Conservation (phyloP, 2,113 vertebrate species). For the Trematomus loennbergii region DNA sequence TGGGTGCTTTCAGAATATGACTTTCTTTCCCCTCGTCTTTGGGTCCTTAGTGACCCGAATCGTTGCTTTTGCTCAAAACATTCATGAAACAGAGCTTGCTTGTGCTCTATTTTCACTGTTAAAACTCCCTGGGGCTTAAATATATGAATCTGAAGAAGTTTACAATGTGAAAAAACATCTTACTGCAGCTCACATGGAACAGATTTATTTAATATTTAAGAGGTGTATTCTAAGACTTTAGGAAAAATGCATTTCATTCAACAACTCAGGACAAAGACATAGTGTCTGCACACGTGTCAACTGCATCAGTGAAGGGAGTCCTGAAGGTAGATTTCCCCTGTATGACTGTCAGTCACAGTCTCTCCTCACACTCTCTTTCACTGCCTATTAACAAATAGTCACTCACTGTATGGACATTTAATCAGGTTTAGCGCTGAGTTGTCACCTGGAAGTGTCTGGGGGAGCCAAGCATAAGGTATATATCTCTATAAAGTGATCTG, state of each 20-base stretch:
- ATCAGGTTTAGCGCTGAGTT: constrained; percentile 23
- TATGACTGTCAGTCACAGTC: constrained; percentile 17
- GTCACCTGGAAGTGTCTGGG: constrained; percentile 12
- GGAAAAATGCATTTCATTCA: not conserved
- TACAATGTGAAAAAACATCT: constrained; percentile 15
- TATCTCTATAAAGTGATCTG: not conserved
- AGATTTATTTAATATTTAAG: constrained; percentile 13
- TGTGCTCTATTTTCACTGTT: constrained; percentile 37
- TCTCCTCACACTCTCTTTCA: constrained; percentile 9
- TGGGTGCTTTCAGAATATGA: constrained; percentile 43
- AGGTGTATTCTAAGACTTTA: not conserved
- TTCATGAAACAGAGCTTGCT: constrained; percentile 49
- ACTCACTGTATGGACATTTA: constrained; percentile 30
- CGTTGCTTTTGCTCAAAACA: constrained; percentile 29
- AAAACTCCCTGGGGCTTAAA: constrained; percentile 3
- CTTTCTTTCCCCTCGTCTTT: constrained; percentile 32
- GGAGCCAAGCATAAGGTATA: not conserved
- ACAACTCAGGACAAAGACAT: not conserved
- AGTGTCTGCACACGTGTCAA: not conserved
- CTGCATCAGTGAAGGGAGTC: constrained; percentile 16
- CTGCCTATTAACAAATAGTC: constrained; percentile 11
- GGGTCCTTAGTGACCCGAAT: constrained; percentile 66
- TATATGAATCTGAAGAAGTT: constrained; percentile 10
- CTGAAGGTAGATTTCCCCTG: not conserved
- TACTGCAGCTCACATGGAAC: constrained; percentile 13